Evolutionary conservation across 1,140 invertebrate genomes (phyloP).

Genomic region (Mya arenaria): DNA sequence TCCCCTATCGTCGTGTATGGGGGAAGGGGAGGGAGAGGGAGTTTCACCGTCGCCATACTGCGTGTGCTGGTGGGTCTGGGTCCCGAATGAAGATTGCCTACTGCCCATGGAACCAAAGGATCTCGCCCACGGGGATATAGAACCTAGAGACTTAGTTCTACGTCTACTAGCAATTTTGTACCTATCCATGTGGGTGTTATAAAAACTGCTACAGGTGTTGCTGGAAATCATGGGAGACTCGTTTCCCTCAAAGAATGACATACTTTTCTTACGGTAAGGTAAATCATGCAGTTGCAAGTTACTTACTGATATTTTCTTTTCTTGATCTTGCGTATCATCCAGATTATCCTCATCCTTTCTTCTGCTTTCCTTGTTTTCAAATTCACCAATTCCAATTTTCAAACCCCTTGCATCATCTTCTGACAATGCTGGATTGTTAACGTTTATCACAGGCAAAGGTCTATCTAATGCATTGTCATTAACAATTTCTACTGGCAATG

Average conservation of each 20-base stretch:
- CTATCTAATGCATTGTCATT: not conserved
- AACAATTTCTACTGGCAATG: not conserved
- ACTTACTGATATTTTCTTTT: slow-evolving; percentile 37
- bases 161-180: slow-evolving; percentile 38
- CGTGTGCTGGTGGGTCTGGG: slow-evolving; percentile 34
- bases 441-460: too few species aligned
- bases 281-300: slow-evolving; percentile 53
- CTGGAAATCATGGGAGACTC: slow-evolving; percentile 43
- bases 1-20: slow-evolving; percentile 47
- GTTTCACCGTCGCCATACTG: slow-evolving; percentile 55
- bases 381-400: too few species aligned
- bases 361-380: too few species aligned
- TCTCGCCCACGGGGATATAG: not conserved
- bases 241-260: slow-evolving; percentile 51
- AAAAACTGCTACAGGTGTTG: slow-evolving; percentile 54
- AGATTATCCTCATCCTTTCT: too few species aligned
- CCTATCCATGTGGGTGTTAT: slow-evolving; percentile 48
- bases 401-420: too few species aligned
- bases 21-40: slow-evolving; percentile 53
- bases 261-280: slow-evolving; percentile 55
- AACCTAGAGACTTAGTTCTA: slow-evolving; percentile 45
- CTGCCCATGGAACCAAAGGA: not conserved
- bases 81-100: slow-evolving; percentile 36
- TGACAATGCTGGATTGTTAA: too few species aligned
- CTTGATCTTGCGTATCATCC: not conserved